Percentiles rank a stretch among this genome's conserved stretches.
These are phyloP conservation scores for Copidosoma aretas DNA, from an alignment of 2,888 invertebrate species.

Conservation along the genomic window DNA sequence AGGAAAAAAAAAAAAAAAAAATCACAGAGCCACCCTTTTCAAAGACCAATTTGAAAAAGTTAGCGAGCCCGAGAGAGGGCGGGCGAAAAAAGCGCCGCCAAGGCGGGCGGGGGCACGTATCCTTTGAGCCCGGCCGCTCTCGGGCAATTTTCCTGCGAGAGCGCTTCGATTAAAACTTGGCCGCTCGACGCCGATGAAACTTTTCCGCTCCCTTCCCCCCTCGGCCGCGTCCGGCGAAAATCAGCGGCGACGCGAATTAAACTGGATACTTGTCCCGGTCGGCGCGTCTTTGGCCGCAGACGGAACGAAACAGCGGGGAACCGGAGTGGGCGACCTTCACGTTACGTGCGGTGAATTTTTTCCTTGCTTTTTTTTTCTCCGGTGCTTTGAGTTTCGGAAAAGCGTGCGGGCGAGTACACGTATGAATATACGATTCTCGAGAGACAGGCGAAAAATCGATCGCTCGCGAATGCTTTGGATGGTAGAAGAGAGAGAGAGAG, in stretches of 20 bases:
- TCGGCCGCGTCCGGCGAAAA: neutral
- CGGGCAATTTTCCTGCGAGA: neutral
- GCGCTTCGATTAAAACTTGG: neutral
- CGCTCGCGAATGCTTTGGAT: too few relatives aligned
- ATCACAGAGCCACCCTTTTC: neutral
- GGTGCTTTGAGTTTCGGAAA: too few relatives aligned
- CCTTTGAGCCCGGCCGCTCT: neutral
- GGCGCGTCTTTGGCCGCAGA: neutral
- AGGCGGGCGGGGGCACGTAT: neutral
- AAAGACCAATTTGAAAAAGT: neutral
- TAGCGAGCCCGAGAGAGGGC: neutral
- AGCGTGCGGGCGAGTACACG: too few relatives aligned
- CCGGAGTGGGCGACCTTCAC: neutral
- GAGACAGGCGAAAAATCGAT: too few relatives aligned
- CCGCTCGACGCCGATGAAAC: neutral
- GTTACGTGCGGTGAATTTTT: neutral
- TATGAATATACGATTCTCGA: too few relatives aligned
- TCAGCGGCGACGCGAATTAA: constrained; percentile 9
- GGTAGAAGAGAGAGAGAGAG: too few relatives aligned
- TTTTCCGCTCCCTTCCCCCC: neutral
- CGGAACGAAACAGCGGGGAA: neutral
- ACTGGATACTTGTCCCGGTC: neutral
- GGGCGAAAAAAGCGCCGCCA: neutral
- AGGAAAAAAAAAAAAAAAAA: neutral
- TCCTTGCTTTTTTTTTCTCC: too few relatives aligned